Evolutionary conservation across 2,888 invertebrate genomes (phyloP).

Genomic region (Sinhomidia bicolor): DNA sequence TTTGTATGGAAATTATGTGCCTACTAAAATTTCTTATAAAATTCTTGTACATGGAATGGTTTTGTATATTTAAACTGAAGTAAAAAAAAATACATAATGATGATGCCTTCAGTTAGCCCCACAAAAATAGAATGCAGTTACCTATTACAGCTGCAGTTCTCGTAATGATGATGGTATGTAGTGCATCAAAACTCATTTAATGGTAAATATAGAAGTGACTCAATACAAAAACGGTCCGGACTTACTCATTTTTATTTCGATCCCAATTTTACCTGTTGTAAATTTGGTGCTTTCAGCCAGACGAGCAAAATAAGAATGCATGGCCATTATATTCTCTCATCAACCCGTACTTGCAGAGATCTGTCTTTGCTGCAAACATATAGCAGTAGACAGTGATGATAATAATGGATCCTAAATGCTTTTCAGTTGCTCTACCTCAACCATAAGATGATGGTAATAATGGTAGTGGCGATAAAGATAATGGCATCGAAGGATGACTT

Average conservation of each 20-base stretch:
- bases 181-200: not conserved
- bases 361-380: not conserved
- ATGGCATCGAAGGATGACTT: slow-evolving; percentile 21
- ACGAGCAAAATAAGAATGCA: not conserved
- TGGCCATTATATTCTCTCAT: not conserved
- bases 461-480: not conserved
- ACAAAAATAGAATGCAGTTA: not conserved
- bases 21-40: too few species aligned
- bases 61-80: too few species aligned
- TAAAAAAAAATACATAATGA: too few species aligned
- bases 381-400: not conserved
- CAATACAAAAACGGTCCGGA: not conserved
- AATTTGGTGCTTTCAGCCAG: too few species aligned
- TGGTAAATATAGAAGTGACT: not conserved
- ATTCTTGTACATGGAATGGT: too few species aligned
- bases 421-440: not conserved
- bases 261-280: too few species aligned
- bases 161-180: not conserved
- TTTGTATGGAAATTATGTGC: too few species aligned
- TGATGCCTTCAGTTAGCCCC: not conserved
- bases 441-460: slow-evolving; percentile 10
- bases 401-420: not conserved
- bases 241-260: not conserved
- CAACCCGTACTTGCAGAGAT: not conserved
- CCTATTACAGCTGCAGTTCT: not conserved